Evolutionary conservation across 1,140 invertebrate genomes (phyloP), one percentile per base, ranked within the genome.

Genomic region (Dendroctonus valens): DNA sequence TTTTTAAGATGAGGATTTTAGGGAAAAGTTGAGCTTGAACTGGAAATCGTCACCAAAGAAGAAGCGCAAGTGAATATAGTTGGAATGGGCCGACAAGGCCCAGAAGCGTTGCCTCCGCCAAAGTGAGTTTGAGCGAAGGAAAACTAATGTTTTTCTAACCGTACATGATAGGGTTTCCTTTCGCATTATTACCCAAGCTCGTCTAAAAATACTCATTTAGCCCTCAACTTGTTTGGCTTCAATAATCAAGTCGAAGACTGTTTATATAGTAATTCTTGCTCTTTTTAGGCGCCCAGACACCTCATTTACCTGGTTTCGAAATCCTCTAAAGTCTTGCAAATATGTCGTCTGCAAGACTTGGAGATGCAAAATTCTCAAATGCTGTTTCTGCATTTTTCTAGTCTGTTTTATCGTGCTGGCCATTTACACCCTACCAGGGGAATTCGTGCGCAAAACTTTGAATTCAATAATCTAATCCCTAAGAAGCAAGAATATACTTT

Each of bases 21-120:
- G 87, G 88, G 87, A 7, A 85, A 85, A 76, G 78, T 89, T 6
- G 84, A 90, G 72, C 74, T 87, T 61, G 85, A 87, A 76, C 74
- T 90, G 70, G 82, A 83, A 46, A 63, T 89, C 41, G 53, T 89
- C 12, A 82, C 81, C 0, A 76, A 79, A 53, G 73, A 81, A 39
- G 86, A 88, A 72, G 87, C 88, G 0, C 69, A 79, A 6, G 69
- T 82, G 54, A 75, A 80, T 54, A 87, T 88, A 0, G 86, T 82
- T 2, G 88, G 87, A 37, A 73, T 81, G 40, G 88, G 84, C 49
- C 79, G 87, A 65, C 73, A 84, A 59, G 79, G 83, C 5, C 87
- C 87, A 0, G 79, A 83, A 73, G 76, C 83, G 15, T 76, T 90
- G 53, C 80, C 84, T 5, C 71, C 75, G 15, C 87, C 87, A 15